phyloP scores from a whole-genome alignment of 2,888 invertebrate species.

The Hecatera dysodea region DNA sequence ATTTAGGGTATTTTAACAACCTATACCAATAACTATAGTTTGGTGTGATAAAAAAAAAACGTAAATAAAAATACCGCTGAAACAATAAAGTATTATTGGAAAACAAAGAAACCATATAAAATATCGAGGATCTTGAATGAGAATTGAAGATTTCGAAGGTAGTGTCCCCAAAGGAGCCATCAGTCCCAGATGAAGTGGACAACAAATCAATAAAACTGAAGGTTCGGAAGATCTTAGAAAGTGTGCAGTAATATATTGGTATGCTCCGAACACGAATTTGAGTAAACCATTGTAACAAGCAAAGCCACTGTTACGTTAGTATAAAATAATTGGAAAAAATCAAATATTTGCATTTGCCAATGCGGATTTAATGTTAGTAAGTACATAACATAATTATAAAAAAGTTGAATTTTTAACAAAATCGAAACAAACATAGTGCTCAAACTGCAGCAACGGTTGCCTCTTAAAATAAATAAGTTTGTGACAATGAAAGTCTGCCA shows the following conservation, averaged over 20 bases:
- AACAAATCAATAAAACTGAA: constrained; percentile 45
- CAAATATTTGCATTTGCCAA: neutral
- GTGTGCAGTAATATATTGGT: neutral
- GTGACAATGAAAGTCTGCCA: no score
- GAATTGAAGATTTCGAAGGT: constrained; percentile 40
- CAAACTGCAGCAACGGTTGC: no score
- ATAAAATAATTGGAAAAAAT: neutral
- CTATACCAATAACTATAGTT: neutral
- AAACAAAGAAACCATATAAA: constrained; percentile 42
- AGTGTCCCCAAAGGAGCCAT: constrained; percentile 49
- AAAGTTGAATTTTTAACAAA: no score
- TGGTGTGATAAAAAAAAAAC: constrained; percentile 2
- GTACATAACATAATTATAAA: no score
- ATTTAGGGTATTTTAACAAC: neutral
- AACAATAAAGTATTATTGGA: constrained; percentile 31
- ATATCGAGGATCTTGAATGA: constrained; percentile 43
- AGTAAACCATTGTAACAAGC: neutral
- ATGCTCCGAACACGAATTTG: neutral
- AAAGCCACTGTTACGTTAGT: no score
- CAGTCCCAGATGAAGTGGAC: constrained; percentile 45
- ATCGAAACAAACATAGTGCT: no score
- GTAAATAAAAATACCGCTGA: neutral
- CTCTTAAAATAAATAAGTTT: no score
- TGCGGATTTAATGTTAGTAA: neutral
- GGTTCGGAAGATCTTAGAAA: neutral